Conservation (phyloP, 2,113 vertebrate species). For the Cinclus mexicanus region DNA sequence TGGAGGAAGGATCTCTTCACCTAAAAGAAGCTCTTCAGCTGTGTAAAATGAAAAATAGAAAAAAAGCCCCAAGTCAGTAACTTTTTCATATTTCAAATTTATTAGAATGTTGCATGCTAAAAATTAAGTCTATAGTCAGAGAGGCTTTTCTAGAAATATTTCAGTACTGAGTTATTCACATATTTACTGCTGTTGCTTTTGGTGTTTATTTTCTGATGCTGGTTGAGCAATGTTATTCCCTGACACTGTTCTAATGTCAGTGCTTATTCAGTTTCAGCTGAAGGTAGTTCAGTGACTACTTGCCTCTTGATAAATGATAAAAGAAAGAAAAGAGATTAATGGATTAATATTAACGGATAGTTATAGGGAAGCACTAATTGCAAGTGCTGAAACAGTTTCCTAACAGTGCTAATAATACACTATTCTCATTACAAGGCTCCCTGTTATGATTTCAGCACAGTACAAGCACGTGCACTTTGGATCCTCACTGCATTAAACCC, state of each 20-base stretch:
- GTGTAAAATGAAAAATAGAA: neutral
- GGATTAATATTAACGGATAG: conserved; percentile 21
- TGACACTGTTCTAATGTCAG: neutral
- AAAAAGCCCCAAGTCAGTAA: neutral
- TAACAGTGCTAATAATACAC: conserved; percentile 31
- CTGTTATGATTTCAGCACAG: conserved; percentile 47
- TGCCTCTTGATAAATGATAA: neutral
- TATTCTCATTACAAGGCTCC: conserved; percentile 24
- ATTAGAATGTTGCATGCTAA: neutral
- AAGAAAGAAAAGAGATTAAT: conserved; percentile 7
- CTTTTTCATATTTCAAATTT: neutral
- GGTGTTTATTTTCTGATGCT: neutral
- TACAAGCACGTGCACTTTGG: conserved; percentile 21
- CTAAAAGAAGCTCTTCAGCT: neutral
- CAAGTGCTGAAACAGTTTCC: neutral
- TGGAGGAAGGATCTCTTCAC: neutral
- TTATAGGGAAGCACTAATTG: conserved; percentile 25
- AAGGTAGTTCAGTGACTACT: neutral
- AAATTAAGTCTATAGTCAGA: neutral
- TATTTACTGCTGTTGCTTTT: neutral
- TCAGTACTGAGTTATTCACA: neutral
- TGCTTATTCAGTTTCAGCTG: conserved; percentile 8
- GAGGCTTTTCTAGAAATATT: neutral
- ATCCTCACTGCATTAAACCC: conserved; percentile 6
- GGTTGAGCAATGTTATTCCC: neutral